Evolutionary conservation across 2,113 vertebrate genomes (phyloP), one percentile per base, ranked within the genome.

Genomic region (Sylvia atricapilla): DNA sequence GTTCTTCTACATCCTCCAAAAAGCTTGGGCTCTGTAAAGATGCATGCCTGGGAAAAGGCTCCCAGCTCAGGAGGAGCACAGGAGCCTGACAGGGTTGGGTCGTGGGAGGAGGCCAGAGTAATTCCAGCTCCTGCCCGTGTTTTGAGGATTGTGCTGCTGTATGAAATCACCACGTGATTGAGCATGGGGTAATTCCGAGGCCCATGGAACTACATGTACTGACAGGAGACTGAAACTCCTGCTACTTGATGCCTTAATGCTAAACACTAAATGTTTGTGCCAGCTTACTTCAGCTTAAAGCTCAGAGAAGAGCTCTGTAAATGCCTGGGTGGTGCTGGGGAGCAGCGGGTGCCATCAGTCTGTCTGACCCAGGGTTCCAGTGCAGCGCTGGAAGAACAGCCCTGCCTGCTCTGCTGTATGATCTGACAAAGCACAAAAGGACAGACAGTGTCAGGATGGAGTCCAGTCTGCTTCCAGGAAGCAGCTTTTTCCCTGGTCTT

Each of bases 31-130:
- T 91, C 68, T 55, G 37, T 47, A 27, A 37, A 62, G 35, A 7
- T 20, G 28, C 37, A 2, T 72, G 50, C 43, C 53, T 1, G 21
- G 50, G 67, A 59, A 82, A 77, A 31, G 68, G 68, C 76, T 75
- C 60, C 86, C 7, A 16, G 0, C 52, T 68, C 25, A 2, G 1
- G 49, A 27, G 60, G 79, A 52, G 6, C 19, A 4, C 0, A 0
- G 30, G 82, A 59, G 70, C n/a, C 87, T 63, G 28, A 2, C 39
- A 11, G 41, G 56, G 73, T 43, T 28, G 19, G 75, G 74, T 27
- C 2, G 0, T 8, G 47, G 86, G 56, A 64, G 53, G 22, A 89
- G 50, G 41, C 5, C 68, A 56, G 7, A 24, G 33, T 14, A 9
- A 0, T 47, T 33, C 60, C 49, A 13, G 53, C 37, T 43, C 19